Conservation (phyloP, 2,797 vertebrate species). For the Acipenser oxyrinchus region DNA sequence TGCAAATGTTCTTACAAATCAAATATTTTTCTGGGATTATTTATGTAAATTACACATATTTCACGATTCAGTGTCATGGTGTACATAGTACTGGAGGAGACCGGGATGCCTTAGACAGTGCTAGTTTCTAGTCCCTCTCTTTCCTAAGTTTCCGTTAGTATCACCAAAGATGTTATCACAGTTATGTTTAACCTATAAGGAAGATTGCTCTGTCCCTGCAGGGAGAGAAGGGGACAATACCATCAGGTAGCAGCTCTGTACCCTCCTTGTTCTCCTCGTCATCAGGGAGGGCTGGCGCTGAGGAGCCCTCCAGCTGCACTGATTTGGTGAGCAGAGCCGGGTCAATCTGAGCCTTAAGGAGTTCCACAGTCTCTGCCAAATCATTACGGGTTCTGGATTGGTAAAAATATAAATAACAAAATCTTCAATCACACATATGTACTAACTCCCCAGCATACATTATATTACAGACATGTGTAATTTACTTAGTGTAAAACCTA, state of each 20-base stretch:
- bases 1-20: too few relatives aligned
- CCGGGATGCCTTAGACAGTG: constrained; percentile 2
- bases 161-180: too few relatives aligned
- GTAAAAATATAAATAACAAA: constrained; percentile 25
- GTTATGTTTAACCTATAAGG: too few relatives aligned
- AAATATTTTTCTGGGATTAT: too few relatives aligned
- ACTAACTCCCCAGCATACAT: not conserved
- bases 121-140: constrained; percentile 7
- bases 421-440: not conserved
- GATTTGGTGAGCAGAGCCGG: constrained; percentile 65
- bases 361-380: constrained; percentile 84
- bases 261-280: constrained; percentile 26
- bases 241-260: constrained; percentile 17
- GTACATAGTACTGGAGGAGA: too few relatives aligned
- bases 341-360: constrained; percentile 85
- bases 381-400: constrained; percentile 80
- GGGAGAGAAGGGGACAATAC: not conserved
- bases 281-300: constrained; percentile 60
- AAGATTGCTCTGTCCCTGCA: too few relatives aligned
- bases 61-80: too few relatives aligned
- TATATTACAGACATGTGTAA: not conserved
- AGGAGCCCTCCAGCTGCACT: constrained; percentile 56
- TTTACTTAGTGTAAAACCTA: too few relatives aligned
- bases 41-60: too few relatives aligned
- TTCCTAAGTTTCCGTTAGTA: too few relatives aligned